These are phyloP conservation scores for Paralvinella palmiformis DNA, from an alignment of 1,140 invertebrate genomes.

Conservation along the genomic window DNA sequence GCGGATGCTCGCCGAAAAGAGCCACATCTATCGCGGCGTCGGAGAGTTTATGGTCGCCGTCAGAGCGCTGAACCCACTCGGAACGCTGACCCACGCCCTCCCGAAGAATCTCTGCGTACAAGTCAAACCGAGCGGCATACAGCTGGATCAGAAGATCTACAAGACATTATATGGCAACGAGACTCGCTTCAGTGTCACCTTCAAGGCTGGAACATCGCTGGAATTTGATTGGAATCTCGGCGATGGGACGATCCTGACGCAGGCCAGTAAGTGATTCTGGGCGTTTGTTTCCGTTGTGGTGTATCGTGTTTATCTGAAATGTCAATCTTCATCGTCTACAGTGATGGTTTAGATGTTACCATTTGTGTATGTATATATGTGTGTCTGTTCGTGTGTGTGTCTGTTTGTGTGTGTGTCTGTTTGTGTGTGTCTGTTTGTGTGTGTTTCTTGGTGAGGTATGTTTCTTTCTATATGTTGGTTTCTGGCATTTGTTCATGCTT, in stretches of 20 bases:
- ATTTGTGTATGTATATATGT: too few relatives aligned
- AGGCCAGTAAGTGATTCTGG: background rate
- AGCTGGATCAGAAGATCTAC: background rate
- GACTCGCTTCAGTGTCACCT: background rate
- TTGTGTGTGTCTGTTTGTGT: too few relatives aligned
- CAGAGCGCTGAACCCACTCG: background rate
- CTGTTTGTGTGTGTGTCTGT: too few relatives aligned
- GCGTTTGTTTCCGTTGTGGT: too few relatives aligned
- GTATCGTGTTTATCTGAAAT: too few relatives aligned
- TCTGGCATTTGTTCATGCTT: too few relatives aligned
- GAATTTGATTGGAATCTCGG: slow-evolving; percentile 8
- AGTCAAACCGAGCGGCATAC: background rate
- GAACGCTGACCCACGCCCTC: background rate
- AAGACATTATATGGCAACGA: background rate
- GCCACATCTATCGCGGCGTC: background rate
- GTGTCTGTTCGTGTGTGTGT: too few relatives aligned
- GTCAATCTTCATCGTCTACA: too few relatives aligned
- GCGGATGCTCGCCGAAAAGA: background rate
- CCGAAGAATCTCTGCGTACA: background rate
- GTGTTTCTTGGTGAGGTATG: too few relatives aligned
- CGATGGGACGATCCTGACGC: background rate
- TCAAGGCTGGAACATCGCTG: background rate
- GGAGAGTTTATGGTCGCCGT: background rate
- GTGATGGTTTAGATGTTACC: too few relatives aligned
- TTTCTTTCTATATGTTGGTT: too few relatives aligned